A percentile compares a stretch with the other conserved stretches of the same genome.
These are phyloP conservation scores for Ameiurus melas DNA, from an alignment of 2,113 vertebrate species.

Conservation along the genomic window DNA sequence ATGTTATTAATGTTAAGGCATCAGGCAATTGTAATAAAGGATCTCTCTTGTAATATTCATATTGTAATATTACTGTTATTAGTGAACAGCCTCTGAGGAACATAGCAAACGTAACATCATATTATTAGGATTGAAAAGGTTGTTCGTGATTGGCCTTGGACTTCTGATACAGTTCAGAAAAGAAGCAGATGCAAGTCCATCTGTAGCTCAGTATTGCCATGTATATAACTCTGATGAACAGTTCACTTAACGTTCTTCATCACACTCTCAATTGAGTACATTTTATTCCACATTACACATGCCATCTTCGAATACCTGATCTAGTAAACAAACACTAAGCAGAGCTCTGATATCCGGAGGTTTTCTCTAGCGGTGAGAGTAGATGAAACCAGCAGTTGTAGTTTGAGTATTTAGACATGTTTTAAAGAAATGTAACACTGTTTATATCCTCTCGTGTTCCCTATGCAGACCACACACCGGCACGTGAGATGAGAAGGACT, in stretches of 20 bases:
- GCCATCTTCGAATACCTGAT: neutral
- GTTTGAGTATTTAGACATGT: constrained; percentile 1
- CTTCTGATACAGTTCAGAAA: neutral
- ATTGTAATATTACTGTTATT: neutral
- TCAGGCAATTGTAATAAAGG: neutral
- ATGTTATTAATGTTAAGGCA: neutral
- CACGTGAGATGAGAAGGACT: neutral
- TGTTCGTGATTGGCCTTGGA: neutral
- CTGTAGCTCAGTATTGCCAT: neutral
- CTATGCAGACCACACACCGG: constrained; percentile 14
- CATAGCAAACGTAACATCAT: neutral
- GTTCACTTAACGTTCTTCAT: neutral
- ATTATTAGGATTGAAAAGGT: neutral
- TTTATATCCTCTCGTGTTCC: constrained; percentile 15
- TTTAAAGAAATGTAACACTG: neutral
- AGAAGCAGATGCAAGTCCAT: neutral
- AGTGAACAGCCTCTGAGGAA: neutral
- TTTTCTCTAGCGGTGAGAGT: neutral
- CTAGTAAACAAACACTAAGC: neutral
- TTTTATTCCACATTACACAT: too few species aligned
- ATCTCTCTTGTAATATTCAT: neutral
- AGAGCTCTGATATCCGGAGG: neutral
- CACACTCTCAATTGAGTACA: too few species aligned
- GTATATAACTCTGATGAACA: neutral
- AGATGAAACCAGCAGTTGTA: neutral